Evolutionary conservation across 92 coral and sea anemone species (phyloP).

Genomic region (Palythoa caribaeorum): DNA sequence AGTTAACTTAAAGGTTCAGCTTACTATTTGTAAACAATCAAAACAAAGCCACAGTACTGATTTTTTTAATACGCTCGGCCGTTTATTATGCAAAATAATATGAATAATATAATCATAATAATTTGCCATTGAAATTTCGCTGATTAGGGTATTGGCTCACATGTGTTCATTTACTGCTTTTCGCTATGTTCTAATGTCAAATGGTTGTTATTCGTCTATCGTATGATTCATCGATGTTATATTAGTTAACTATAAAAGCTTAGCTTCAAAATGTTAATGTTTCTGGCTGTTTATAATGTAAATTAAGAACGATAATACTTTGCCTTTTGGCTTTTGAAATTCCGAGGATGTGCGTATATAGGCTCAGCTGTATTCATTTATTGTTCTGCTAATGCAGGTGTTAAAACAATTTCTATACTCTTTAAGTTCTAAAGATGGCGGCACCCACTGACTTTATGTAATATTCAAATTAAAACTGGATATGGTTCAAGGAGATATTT

Average conservation of each 20-base stretch:
- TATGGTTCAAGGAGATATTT: background rate
- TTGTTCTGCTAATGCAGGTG: background rate
- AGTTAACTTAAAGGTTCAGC: no score
- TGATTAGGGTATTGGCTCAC: no score
- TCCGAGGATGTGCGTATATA: background rate
- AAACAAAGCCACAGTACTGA: no score
- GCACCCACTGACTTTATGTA: background rate
- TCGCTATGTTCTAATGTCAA: no score
- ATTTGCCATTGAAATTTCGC: no score
- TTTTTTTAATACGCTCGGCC: no score
- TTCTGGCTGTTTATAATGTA: background rate
- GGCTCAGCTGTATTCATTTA: conserved; percentile 9
- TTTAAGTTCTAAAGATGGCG: background rate
- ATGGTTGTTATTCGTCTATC: no score
- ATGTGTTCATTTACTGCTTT: no score
- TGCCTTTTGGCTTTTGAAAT: background rate
- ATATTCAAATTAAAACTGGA: background rate
- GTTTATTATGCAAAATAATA: no score
- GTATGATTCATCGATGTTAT: no score
- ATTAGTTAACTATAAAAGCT: background rate
- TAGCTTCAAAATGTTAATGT: background rate
- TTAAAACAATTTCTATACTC: background rate
- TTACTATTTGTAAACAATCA: no score
- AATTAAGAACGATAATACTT: background rate
- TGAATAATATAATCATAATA: no score